Percentiles rank a stretch among this genome's conserved stretches.
Evolutionary conservation across 2,797 vertebrate genomes (phyloP).

Genomic region (Epinephelus awoara): DNA sequence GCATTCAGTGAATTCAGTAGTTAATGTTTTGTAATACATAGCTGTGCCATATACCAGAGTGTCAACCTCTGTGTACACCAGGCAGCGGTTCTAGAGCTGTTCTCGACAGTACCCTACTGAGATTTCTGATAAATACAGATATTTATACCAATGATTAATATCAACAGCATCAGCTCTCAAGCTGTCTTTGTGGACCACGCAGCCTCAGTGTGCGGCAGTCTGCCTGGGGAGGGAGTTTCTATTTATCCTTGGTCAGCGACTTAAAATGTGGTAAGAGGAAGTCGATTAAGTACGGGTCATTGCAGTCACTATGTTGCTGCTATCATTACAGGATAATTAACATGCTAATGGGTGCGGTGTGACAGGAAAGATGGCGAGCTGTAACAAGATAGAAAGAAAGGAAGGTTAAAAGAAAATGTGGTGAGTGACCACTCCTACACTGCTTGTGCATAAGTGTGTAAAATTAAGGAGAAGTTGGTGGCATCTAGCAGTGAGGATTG

Average conservation of each 20-base stretch:
- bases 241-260: constrained; percentile 42
- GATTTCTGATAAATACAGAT: background rate
- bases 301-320: constrained; percentile 43
- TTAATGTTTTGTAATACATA: background rate
- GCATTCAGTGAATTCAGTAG: background rate
- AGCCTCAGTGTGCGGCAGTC: constrained; percentile 18
- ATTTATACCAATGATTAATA: background rate
- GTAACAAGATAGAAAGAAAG: constrained; percentile 16
- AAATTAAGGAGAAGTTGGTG: no score
- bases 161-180: background rate
- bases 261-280: constrained; percentile 47
- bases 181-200: background rate
- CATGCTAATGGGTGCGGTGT: constrained; percentile 62
- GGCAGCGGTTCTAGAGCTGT: background rate
- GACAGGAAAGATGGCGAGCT: constrained; percentile 40
- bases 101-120: background rate
- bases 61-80: background rate
- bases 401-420: constrained; percentile 16
- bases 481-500: no score
- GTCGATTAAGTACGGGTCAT: constrained; percentile 56
- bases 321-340: constrained; percentile 70
- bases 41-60: background rate
- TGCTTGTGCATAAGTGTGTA: background rate
- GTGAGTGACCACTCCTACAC: background rate
- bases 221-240: constrained; percentile 1